A percentile compares a stretch with the other conserved stretches of the same genome.
phyloP scores from a whole-genome alignment of 2,797 vertebrate species.

The Anomalospiza imberbis region DNA sequence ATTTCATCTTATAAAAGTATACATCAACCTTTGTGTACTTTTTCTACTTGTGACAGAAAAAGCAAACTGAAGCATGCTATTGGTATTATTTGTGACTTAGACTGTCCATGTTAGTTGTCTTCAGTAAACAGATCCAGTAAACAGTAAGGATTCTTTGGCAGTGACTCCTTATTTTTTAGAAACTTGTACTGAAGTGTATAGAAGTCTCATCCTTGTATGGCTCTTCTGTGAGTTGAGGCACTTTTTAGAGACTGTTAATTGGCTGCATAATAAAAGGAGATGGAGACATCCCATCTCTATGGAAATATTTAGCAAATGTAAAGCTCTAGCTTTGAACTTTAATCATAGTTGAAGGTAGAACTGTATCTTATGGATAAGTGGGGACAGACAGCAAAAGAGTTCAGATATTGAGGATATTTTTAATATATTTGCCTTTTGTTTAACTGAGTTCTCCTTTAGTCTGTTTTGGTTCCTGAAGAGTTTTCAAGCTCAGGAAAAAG shows the following conservation, averaged over 20 bases:
- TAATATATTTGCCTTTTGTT: not conserved
- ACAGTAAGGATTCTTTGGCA: not conserved
- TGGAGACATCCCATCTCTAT: not conserved
- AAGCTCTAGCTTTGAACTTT: not conserved
- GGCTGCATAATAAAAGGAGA: not conserved
- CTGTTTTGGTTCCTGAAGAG: not conserved
- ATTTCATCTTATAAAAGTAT: not conserved
- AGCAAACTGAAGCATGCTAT: not conserved
- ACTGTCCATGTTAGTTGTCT: not conserved
- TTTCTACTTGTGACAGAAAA: not conserved
- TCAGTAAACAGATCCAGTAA: not conserved
- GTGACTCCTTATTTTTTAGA: not conserved
- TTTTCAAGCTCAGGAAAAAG: not conserved
- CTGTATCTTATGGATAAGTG: not conserved
- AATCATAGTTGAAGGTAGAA: not conserved
- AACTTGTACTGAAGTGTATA: not conserved
- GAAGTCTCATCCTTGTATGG: not conserved
- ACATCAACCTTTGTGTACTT: not conserved
- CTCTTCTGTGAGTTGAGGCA: not conserved
- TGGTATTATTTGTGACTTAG: not conserved
- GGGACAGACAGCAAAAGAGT: not conserved
- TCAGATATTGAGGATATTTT: not conserved
- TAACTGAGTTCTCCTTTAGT: not conserved
- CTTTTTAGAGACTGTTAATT: not conserved
- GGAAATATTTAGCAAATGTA: not conserved